A percentile compares a stretch with the other conserved stretches of the same genome.
phyloP scores from a whole-genome alignment of 2,113 vertebrate genomes.

The Nibea coibor region DNA sequence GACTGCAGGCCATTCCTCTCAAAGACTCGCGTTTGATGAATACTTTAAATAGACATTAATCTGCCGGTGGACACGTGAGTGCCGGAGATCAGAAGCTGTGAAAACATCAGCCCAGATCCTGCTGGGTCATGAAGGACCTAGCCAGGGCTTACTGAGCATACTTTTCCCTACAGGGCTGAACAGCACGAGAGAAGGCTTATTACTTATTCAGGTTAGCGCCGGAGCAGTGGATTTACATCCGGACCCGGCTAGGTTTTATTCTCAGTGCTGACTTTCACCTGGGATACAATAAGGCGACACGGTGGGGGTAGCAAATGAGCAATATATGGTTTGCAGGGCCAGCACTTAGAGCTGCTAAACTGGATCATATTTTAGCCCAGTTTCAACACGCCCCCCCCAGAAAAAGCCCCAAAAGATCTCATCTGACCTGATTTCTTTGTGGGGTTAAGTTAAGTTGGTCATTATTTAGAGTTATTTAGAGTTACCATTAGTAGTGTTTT shows the following conservation, averaged over 20 bases:
- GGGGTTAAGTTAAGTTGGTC: not conserved
- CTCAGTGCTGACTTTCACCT: not conserved
- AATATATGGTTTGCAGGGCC: not conserved
- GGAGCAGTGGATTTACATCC: not conserved
- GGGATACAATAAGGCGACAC: not conserved
- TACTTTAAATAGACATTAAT: constrained; percentile 24
- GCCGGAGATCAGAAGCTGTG: constrained; percentile 23
- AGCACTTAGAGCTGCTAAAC: not conserved
- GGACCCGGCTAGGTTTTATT: constrained; percentile 3
- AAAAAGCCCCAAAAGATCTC: not conserved
- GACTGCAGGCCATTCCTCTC: not conserved
- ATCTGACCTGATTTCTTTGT: constrained; percentile 4
- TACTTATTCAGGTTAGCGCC: constrained; percentile 25
- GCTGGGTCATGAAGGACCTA: constrained; percentile 5
- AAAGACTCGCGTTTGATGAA: constrained; percentile 7
- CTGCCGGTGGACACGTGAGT: not conserved
- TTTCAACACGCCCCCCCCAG: not conserved
- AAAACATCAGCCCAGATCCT: constrained; percentile 12
- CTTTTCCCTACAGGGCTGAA: not conserved
- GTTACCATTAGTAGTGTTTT: not conserved
- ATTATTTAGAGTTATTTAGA: not conserved
- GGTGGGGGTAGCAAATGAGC: not conserved
- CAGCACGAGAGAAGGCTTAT: not conserved
- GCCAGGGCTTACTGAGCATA: not conserved
- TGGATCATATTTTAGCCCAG: constrained; percentile 1